Evolutionary conservation across 1,140 invertebrate species (phyloP).

Genomic region (Capitella teleta): DNA sequence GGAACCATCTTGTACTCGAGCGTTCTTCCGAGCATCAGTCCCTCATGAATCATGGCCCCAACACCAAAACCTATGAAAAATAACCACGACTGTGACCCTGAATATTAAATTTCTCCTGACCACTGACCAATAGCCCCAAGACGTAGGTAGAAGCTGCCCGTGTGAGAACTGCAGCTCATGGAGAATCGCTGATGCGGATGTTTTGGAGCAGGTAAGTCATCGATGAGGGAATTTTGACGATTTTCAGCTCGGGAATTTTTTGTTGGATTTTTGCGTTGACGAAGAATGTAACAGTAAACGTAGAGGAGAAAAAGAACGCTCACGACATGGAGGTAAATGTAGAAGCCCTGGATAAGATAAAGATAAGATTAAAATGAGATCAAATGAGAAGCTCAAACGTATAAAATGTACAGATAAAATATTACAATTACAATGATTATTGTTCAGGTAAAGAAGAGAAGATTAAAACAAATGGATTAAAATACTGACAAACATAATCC

Average conservation of each 20-base stretch:
- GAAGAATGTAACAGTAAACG: background rate
- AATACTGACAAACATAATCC: too few relatives aligned
- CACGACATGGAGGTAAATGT: too few relatives aligned
- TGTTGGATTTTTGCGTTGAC: background rate
- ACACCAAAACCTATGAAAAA: slow-evolving; percentile 69
- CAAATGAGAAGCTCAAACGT: too few relatives aligned
- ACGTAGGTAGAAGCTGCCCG: slow-evolving; percentile 5
- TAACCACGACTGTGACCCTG: background rate
- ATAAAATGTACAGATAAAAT: too few relatives aligned
- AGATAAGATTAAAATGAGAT: too few relatives aligned
- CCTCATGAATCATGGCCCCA: slow-evolving; percentile 88
- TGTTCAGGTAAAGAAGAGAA: too few relatives aligned
- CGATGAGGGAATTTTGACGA: too few relatives aligned
- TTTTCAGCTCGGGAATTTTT: background rate
- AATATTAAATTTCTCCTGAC: background rate
- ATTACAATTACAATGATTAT: too few relatives aligned
- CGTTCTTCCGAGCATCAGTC: slow-evolving; percentile 83
- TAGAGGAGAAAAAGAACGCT: slow-evolving; percentile 3
- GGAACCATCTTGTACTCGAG: slow-evolving; percentile 75
- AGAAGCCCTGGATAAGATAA: too few relatives aligned
- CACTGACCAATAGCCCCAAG: slow-evolving; percentile 4
- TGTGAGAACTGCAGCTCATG: background rate
- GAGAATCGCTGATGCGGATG: background rate
- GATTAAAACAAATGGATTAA: too few relatives aligned
- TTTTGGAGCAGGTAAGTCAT: too few relatives aligned